Evolutionary conservation across 2,888 invertebrate genomes (phyloP), one percentile per base, ranked within the genome.

Genomic region (Andrena chrysosceles): DNA sequence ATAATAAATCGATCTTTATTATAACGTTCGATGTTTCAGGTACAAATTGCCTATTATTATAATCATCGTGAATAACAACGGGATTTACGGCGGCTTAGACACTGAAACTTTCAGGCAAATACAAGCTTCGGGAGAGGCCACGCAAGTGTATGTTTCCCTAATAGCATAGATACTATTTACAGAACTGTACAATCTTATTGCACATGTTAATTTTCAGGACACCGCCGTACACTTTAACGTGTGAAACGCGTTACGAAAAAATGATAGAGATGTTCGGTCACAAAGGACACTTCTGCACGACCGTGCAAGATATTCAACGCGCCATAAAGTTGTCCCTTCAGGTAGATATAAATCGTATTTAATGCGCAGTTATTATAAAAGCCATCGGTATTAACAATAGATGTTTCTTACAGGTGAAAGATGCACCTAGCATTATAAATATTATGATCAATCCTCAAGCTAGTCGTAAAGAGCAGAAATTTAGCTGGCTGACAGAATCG

Each of bases 31-130:
- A 64, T 56, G 6, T 81, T 82, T 20, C 54, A 97, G 99, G 81
- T 99, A 99, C 94, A 97, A 98, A 91, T 95, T 99, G 87, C 99
- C 99, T 0, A 96, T 99, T 35, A 96, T 98, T 49, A 96, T 99
- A 77, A 96, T 99, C 2, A 96, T 99, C 82, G 96, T 99, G 6
- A 99, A 99, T 94, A 99, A 99, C 95, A 98, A 97, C 92, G 99
- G 99, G 29, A 99, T 99, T 91, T 98, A 98, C 93, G 96, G 97
- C 69, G 99, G 99, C 6, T 95, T 99, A 83, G 97, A 97, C 91
- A 95, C 96, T 83, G 97, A 97, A 26, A 96, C 96, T 8, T 97
- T 96, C 94, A 94, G 95, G 54, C 96, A 96, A 63, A 95, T 98
- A 62, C 96, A 96, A 90, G 95, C 95, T 2, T 95, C 95, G 70